phyloP scores from a whole-genome alignment of 2,888 invertebrate species.

The Acrocera orbiculus region DNA sequence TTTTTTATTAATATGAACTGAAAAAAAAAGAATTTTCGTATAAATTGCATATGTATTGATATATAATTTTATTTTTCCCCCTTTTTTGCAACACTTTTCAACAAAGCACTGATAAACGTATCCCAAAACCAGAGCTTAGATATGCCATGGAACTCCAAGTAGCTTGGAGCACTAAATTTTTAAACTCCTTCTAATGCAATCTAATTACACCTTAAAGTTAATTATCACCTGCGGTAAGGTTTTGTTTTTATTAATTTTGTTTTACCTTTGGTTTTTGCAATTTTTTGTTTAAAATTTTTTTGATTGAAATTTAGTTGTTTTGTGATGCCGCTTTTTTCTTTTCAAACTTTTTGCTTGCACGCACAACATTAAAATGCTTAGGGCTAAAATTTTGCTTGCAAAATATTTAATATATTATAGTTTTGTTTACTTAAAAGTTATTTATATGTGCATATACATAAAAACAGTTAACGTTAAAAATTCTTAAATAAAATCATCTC shows the following conservation, averaged over 20 bases:
- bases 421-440: no score
- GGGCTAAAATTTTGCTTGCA: no score
- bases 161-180: constrained; percentile 16
- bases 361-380: no score
- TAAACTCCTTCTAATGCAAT: neutral
- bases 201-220: neutral
- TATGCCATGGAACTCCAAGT: constrained; percentile 26
- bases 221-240: constrained; percentile 13
- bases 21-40: no score
- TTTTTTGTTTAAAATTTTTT: neutral
- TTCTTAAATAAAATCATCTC: no score
- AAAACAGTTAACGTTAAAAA: no score
- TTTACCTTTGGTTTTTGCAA: no score
- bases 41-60: neutral
- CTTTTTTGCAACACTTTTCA: constrained; percentile 5
- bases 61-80: neutral
- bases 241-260: constrained; percentile 4
- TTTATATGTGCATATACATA: no score
- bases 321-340: constrained; percentile 3
- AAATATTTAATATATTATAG: no score
- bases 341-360: no score
- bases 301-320: constrained; percentile 3
- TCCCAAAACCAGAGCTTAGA: constrained; percentile 32
- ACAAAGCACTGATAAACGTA: constrained; percentile 28
- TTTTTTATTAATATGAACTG: no score